Conservation (phyloP, 2,888 invertebrate genomes). For the Tortricodes alternella region DNA sequence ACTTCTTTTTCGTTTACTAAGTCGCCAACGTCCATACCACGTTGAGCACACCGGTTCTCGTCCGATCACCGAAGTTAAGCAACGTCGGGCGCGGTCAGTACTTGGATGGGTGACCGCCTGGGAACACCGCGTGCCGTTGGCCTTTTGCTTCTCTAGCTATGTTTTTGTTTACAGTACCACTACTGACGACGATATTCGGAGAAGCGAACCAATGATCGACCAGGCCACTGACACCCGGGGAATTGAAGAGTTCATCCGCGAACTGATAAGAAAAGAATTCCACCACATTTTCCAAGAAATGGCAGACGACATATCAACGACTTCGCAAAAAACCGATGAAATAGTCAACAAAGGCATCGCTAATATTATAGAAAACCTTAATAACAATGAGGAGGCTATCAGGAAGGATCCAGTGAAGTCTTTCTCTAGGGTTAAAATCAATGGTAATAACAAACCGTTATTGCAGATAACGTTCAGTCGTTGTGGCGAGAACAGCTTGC, state of each 20-base stretch:
- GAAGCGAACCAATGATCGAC: constrained; percentile 53
- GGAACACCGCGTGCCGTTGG: constrained; percentile 57
- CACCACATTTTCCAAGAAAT: constrained; percentile 62
- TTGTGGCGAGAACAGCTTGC: constrained; percentile 68
- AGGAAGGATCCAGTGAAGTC: constrained; percentile 55
- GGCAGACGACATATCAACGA: constrained; percentile 51
- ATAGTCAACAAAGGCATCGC: constrained; percentile 62
- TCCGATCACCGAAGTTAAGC: constrained; percentile 45
- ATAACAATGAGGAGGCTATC: constrained; percentile 41
- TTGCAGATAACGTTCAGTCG: constrained; percentile 69
- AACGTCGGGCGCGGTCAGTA: constrained; percentile 46
- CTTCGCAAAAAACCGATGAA: constrained; percentile 51
- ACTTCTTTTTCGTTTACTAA: too few relatives aligned
- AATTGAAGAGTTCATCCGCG: constrained; percentile 71
- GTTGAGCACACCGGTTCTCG: constrained; percentile 51
- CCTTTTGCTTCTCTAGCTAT: constrained; percentile 38
- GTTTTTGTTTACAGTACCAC: constrained; percentile 34
- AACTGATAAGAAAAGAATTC: constrained; percentile 69
- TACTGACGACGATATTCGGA: constrained; percentile 34
- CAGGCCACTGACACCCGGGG: constrained; percentile 69
- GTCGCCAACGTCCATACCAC: constrained; percentile 51
- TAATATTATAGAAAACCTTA: constrained; percentile 62
- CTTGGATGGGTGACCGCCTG: constrained; percentile 53
- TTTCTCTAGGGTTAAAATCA: constrained; percentile 71
- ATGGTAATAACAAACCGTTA: constrained; percentile 73